Conservation (phyloP, 2,797 vertebrate genomes). For the Dendrocincla tyrannina region DNA sequence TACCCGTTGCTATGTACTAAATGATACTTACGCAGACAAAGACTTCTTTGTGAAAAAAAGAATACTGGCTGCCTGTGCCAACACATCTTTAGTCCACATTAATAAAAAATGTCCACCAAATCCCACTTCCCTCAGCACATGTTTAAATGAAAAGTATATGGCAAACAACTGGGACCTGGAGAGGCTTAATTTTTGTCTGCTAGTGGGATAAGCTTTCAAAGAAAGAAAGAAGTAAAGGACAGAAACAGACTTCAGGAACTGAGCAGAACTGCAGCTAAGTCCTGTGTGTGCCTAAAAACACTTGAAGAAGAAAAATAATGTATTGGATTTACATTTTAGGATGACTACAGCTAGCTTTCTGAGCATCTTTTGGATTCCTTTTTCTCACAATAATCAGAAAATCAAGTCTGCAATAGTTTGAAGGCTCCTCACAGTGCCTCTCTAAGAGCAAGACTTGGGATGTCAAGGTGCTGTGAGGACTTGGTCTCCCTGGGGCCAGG, state of each 20-base stretch:
- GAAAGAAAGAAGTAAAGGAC: neutral
- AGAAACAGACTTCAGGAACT: neutral
- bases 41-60: neutral
- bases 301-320: neutral
- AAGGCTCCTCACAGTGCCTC: neutral
- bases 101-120: neutral
- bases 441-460: neutral
- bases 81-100: neutral
- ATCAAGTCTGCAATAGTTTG: neutral
- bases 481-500: no score
- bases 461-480: neutral
- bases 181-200: neutral
- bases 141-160: neutral
- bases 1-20: neutral
- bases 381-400: neutral
- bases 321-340: neutral
- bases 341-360: neutral
- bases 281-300: neutral
- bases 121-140: neutral
- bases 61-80: neutral
- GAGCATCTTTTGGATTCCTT: neutral
- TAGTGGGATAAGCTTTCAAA: neutral
- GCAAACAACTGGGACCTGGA: neutral
- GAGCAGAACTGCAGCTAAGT: neutral
- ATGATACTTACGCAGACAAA: rapidly evolving